These are phyloP conservation scores for Odontesthes bonariensis DNA, from an alignment of 2,113 vertebrate species.

Conservation along the genomic window DNA sequence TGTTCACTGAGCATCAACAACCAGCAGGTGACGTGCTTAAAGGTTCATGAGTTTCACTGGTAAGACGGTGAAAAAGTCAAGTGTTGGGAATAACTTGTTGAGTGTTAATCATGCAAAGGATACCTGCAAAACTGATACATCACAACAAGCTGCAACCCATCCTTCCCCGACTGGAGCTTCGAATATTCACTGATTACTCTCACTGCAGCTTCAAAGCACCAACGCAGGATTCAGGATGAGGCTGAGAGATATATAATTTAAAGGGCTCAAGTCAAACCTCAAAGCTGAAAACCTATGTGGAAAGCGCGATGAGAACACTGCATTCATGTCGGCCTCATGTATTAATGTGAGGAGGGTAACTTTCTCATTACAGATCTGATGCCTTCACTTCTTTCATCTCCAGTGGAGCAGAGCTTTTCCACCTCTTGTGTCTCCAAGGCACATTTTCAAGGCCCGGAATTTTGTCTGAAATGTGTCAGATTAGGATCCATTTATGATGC, in stretches of 20 bases:
- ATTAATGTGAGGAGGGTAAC: not conserved
- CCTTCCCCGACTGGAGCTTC: not conserved
- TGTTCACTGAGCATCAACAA: too few relatives aligned
- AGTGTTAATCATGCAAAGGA: not conserved
- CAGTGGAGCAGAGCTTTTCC: not conserved
- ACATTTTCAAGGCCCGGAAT: too few relatives aligned
- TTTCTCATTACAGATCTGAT: not conserved
- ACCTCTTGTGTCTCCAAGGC: not conserved
- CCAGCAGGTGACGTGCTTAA: too few relatives aligned
- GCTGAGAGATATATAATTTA: conserved; percentile 12
- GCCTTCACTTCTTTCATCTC: not conserved
- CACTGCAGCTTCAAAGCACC: not conserved
- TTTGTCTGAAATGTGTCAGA: not conserved
- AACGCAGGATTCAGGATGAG: not conserved
- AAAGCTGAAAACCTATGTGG: not conserved
- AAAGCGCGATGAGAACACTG: not conserved
- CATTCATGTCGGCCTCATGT: not conserved
- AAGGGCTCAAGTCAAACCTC: not conserved
- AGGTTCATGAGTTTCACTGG: not conserved
- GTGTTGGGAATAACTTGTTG: not conserved
- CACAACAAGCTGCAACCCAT: not conserved
- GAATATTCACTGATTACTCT: conserved; percentile 3
- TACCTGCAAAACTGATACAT: not conserved
- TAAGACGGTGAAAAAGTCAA: not conserved
- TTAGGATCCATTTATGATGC: not conserved